Base-by-base conservation (phyloP, 1,140 invertebrate species). In the Procambarus clarkii region DNA sequence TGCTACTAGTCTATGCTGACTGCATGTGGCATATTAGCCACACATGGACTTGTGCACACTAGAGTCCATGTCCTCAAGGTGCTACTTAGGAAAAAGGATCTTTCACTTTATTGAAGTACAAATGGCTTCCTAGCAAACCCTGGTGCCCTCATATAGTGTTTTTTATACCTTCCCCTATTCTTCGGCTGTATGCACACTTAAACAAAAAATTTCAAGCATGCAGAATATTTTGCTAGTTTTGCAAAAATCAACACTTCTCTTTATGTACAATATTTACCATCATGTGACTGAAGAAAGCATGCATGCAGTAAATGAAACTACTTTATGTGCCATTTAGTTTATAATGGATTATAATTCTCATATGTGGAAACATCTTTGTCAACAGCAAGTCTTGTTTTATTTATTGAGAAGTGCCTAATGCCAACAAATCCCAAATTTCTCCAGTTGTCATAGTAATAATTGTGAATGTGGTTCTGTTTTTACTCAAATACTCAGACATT, bases 41-140 rank as follows among this genome's bases (percentile, higher is more conserved):
- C 80, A 76, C 78, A 54, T 76, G 79, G 79, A 80, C 87, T 50
- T 71, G 34, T 50, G 78, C 79, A 89, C 79, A 74, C 79, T 58
- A 79, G 69, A 86, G 82, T 64, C 83, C 69, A 85, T 85, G 69
- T 84, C 82, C 71, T 79, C 54, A 91, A 84, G 89, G 89, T 91
- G 89, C 89, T 91, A 91, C 89, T 79, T 58, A 85, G 82, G 89
- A 91, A 91, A 89, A 91, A 91, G 89, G 89, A 91, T 91, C 89
- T 91, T 91, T 91, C 89, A 91, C 89, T 84, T 60, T 83, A 79
- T 64, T 79, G 82, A 91, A 91, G 89, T 91, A 91, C 89, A 91
- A 91, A 91, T 91, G 83, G 77, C 89, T 91, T 91, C 89, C 89
- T 88, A 86, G 89, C 82, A 85, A 91, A 91, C 88, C 86, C 82